These are phyloP conservation scores for Hystrix brachyura DNA, from an alignment of 2,113 vertebrate species.

Conservation along the genomic window DNA sequence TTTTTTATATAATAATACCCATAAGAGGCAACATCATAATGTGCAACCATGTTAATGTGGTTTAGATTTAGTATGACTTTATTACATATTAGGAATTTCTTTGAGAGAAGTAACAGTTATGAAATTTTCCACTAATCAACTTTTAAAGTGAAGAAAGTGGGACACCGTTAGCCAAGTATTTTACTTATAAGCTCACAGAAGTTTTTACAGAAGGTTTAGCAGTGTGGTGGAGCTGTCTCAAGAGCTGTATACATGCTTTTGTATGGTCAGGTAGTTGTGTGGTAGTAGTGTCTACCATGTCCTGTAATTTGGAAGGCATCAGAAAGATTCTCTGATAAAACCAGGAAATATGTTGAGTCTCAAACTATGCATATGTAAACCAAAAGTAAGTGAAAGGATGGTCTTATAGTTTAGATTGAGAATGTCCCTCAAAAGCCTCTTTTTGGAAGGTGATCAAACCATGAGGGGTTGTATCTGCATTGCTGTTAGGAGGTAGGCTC, in stretches of 20 bases:
- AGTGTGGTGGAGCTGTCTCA: neutral
- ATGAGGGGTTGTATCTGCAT: neutral
- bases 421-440: neutral
- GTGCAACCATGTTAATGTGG: neutral
- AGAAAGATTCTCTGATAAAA: neutral
- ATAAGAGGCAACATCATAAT: neutral
- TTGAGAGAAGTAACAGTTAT: neutral
- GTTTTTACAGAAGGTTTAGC: neutral
- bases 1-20: neutral
- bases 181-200: neutral
- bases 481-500: neutral
- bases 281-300: fast-evolving
- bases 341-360: neutral
- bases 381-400: neutral
- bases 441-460: neutral
- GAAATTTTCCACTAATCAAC: neutral
- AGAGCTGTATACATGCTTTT: neutral
- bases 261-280: neutral
- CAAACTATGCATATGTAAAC: neutral
- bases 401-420: neutral
- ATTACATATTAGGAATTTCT: neutral
- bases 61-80: slow-evolving; percentile 4
- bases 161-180: neutral
- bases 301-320: neutral
- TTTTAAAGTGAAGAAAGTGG: neutral